A percentile compares a stretch with the other conserved stretches of the same genome.
These are phyloP conservation scores for Cladopsammia gracilis DNA, from an alignment of 64 coral and sea anemone genomes.

Conservation along the genomic window DNA sequence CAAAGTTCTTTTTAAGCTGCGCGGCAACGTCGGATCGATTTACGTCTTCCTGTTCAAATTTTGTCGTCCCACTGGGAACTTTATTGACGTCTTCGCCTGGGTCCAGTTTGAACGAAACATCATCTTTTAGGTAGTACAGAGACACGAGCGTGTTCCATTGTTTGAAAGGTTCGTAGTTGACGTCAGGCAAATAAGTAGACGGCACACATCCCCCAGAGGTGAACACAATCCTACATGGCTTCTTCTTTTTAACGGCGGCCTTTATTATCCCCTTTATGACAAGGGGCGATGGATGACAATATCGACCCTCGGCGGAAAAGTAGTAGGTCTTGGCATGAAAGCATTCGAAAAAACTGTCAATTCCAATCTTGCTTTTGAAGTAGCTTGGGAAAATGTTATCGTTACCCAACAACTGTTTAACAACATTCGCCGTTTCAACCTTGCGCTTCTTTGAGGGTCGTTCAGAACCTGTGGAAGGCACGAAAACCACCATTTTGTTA, in stretches of 20 bases:
- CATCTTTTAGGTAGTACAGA: constrained; percentile 12
- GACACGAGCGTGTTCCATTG: constrained; percentile 3
- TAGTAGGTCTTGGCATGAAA: constrained; percentile 37
- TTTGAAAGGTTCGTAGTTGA: neutral
- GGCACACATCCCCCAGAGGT: constrained; percentile 22
- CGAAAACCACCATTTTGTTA: too few relatives aligned
- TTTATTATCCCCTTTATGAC: constrained; percentile 41
- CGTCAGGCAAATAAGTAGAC: neutral
- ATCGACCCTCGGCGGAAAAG: constrained; percentile 3
- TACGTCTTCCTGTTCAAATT: neutral
- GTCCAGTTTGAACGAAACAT: constrained; percentile 26
- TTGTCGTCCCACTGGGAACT: neutral
- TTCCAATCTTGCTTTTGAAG: constrained; percentile 3
- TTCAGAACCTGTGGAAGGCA: neutral
- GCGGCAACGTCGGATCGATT: neutral
- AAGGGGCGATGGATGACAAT: neutral
- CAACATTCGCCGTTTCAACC: neutral
- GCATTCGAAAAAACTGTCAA: neutral
- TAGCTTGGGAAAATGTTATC: neutral
- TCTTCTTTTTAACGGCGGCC: constrained; percentile 38
- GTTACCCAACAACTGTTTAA: neutral
- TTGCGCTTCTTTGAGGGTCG: neutral
- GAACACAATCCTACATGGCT: constrained; percentile 24
- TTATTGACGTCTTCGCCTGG: neutral
- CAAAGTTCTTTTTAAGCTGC: constrained; percentile 13